A percentile compares a stretch with the other conserved stretches of the same genome.
phyloP scores from a whole-genome alignment of 2,113 vertebrate genomes.

The Podarcis cretensis region DNA sequence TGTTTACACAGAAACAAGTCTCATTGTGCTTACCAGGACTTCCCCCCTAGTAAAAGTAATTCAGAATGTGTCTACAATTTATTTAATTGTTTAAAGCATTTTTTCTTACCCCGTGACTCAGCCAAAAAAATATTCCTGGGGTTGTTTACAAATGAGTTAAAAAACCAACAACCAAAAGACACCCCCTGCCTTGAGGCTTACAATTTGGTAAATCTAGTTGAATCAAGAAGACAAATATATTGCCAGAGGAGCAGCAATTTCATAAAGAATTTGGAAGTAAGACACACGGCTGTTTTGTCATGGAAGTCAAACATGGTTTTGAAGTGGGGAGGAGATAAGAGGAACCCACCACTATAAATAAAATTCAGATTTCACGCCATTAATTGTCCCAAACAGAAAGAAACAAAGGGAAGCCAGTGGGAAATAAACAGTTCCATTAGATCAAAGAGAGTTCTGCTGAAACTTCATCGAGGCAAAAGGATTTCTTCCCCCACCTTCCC shows the following conservation, averaged over 20 bases:
- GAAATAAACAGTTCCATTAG: slow-evolving; percentile 5
- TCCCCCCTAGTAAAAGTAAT: background rate
- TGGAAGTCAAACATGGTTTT: background rate
- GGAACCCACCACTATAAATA: slow-evolving; percentile 37
- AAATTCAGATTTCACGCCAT: slow-evolving; percentile 56
- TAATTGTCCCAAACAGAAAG: slow-evolving; percentile 60
- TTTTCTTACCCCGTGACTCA: background rate
- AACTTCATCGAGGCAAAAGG: slow-evolving; percentile 38
- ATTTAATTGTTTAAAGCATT: background rate
- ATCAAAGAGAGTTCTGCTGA: slow-evolving; percentile 40
- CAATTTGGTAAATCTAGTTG: background rate
- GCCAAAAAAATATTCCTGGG: too few relatives aligned
- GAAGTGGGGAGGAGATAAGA: slow-evolving; percentile 39
- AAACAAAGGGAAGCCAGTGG: slow-evolving; percentile 43
- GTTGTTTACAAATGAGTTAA: too few relatives aligned
- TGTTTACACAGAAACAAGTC: background rate
- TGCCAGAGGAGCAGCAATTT: background rate
- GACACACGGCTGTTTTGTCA: background rate
- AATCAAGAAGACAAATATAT: background rate
- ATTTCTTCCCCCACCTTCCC: slow-evolving; percentile 2
- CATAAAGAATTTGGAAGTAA: background rate
- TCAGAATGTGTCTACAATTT: background rate
- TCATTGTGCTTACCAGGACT: background rate
- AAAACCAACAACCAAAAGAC: too few relatives aligned
- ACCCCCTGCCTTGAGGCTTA: too few relatives aligned